Evolutionary conservation across 2,888 invertebrate genomes (phyloP), one percentile per base, ranked within the genome.

Genomic region (Nasonovia ribisnigri): DNA sequence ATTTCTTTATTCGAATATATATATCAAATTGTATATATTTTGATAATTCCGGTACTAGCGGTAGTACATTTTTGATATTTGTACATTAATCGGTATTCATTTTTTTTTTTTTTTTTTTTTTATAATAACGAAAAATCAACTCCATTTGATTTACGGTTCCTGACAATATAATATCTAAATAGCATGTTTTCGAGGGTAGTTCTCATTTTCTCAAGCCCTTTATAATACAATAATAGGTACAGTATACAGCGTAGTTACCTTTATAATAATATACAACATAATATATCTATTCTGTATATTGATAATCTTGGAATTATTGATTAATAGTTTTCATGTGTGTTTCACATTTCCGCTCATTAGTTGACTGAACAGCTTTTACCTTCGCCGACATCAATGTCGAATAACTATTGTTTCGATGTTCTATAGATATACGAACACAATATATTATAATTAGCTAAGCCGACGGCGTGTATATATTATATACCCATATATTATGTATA

Each of bases 381-480:
- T 67, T 67, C 67, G 36, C 67, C 67, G n/a, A n/a, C n/a, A 36
- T 67, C 67, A 67, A 67, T 36, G 67, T 67, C 67, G n/a, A 67
- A n/a, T 67, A 36, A 67, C 67, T 67, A 67, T 36, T 67, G 67
- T 67, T 67, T 36, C 36, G n/a, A 36, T 67, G 16, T 67, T 67
- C n/a, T 67, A 36, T 36, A 36, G n/a, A 36, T 67, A 67, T 67
- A 20, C 67, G 6, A 16, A 67, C n/a, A 67, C 67, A 67, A 67
- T 67, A 67, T 67, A 67, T 67, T 67, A 67, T 67, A 67, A 67
- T 67, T 67, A 67, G 67, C 67, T 67, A 67, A 67, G 67, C 67
- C 36, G 36, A 16, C n/a, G 5, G n/a, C 36, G 16, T 67, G 67
- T 36, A n/a, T 67, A n/a, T 51, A 51, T 51, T 51, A 16, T 51